phyloP scores from a whole-genome alignment of 2,113 vertebrate genomes.

The Uria aalge region DNA sequence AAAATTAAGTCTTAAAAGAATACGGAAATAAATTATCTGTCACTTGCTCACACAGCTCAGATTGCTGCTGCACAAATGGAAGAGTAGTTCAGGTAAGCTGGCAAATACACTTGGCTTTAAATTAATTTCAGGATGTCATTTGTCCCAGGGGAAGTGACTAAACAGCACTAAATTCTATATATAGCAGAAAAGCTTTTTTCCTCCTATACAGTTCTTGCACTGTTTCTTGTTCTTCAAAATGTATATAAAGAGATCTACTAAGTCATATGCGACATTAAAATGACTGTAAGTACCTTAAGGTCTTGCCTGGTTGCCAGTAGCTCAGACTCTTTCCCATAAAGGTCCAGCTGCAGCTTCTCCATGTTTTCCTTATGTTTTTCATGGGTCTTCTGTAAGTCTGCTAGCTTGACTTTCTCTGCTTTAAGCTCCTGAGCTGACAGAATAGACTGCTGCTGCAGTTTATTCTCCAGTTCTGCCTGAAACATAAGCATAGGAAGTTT shows the following conservation, averaged over 20 bases:
- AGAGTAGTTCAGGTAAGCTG: neutral
- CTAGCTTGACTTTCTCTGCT: constrained; percentile 76
- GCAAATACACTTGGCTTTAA: neutral
- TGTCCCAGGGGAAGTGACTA: neutral
- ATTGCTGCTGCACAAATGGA: neutral
- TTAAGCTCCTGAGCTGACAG: constrained; percentile 78
- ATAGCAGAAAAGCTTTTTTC: neutral
- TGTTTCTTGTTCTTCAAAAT: neutral
- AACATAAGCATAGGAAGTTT: constrained; percentile 28
- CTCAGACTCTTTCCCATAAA: constrained; percentile 95
- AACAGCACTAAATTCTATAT: neutral
- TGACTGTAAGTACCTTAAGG: constrained; percentile 81
- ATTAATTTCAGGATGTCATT: neutral
- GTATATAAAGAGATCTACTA: neutral
- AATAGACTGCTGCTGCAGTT: constrained; percentile 79
- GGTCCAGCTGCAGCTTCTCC: constrained; percentile 85
- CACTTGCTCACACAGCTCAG: neutral
- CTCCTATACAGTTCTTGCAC: neutral
- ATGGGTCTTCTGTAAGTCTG: constrained; percentile 76
- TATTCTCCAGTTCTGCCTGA: constrained; percentile 84
- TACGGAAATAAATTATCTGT: neutral
- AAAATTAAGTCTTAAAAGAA: neutral
- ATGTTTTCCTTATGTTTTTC: constrained; percentile 78
- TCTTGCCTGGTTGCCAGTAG: constrained; percentile 90
- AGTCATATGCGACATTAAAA: neutral